Evolutionary conservation across 2,113 vertebrate genomes (phyloP).

Genomic region (Aramus guarauna): DNA sequence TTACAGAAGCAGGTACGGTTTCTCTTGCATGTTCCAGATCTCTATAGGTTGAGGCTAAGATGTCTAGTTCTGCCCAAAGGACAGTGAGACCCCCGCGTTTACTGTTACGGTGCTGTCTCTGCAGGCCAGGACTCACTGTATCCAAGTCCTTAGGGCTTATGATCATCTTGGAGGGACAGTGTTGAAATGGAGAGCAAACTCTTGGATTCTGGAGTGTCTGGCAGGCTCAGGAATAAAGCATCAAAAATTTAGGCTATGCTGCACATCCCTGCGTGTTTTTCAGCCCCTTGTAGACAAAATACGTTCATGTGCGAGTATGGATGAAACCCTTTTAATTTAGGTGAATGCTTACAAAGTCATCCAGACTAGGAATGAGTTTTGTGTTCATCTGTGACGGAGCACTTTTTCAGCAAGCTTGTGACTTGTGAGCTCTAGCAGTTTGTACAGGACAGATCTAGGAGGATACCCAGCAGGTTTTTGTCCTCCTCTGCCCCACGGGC

Average conservation of each 20-base stretch:
- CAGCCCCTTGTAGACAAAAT: background rate
- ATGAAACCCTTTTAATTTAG: background rate
- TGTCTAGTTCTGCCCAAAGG: background rate
- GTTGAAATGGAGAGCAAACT: background rate
- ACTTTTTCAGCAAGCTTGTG: background rate
- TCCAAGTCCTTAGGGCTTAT: background rate
- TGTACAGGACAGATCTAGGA: background rate
- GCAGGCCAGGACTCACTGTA: background rate
- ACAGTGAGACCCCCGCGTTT: background rate
- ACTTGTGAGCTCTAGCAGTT: background rate
- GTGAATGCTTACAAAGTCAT: background rate
- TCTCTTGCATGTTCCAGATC: background rate
- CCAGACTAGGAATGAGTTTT: background rate
- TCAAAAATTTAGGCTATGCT: background rate
- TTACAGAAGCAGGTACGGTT: background rate
- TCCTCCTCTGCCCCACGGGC: background rate
- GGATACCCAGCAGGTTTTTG: background rate
- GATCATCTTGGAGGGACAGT: background rate
- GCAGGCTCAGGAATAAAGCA: background rate
- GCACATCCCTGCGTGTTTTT: background rate
- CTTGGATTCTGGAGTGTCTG: background rate
- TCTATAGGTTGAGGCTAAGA: background rate
- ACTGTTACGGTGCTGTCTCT: background rate
- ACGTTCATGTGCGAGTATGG: rapidly evolving
- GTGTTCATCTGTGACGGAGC: background rate